These are phyloP conservation scores for Calcarius lapponicus DNA, from an alignment of 2,797 vertebrate genomes.

Conservation along the genomic window DNA sequence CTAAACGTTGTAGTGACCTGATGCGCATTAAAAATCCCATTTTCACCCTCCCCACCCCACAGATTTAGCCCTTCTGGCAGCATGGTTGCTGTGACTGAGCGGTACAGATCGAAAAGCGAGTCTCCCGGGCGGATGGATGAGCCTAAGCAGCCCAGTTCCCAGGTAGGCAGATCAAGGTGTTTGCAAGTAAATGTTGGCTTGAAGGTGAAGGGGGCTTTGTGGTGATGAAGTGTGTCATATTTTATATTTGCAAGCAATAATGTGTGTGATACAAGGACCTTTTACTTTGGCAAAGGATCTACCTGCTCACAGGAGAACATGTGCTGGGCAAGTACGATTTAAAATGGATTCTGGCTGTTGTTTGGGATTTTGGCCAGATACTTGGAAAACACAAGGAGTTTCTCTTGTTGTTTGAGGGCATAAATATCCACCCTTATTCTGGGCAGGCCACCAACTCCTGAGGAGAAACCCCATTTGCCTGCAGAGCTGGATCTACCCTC, in stretches of 20 bases:
- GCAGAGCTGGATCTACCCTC: background rate
- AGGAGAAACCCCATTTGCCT: slow-evolving; percentile 1
- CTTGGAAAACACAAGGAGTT: background rate
- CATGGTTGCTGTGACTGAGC: slow-evolving; percentile 87
- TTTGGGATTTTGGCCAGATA: background rate
- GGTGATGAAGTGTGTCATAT: background rate
- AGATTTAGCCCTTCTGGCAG: slow-evolving; percentile 96
- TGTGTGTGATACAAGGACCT: background rate
- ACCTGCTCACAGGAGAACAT: background rate
- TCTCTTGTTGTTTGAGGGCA: background rate
- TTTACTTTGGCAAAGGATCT: background rate
- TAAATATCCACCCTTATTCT: background rate
- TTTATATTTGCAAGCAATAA: background rate
- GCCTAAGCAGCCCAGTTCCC: slow-evolving; percentile 87
- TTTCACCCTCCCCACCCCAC: slow-evolving; percentile 56
- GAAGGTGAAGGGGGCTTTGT: background rate
- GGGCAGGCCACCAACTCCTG: slow-evolving; percentile 38
- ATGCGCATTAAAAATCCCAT: slow-evolving; percentile 30
- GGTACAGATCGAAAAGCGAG: slow-evolving; percentile 93
- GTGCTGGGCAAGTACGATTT: rapidly evolving
- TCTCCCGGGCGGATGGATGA: slow-evolving; percentile 92
- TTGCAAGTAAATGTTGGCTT: background rate
- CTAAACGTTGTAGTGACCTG: background rate
- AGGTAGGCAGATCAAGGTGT: slow-evolving; percentile 79
- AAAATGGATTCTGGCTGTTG: background rate